A percentile compares a stretch with the other conserved stretches of the same genome.
phyloP scores from a whole-genome alignment of 2,888 invertebrate species.

The Himalopsyche kuldschensis region DNA sequence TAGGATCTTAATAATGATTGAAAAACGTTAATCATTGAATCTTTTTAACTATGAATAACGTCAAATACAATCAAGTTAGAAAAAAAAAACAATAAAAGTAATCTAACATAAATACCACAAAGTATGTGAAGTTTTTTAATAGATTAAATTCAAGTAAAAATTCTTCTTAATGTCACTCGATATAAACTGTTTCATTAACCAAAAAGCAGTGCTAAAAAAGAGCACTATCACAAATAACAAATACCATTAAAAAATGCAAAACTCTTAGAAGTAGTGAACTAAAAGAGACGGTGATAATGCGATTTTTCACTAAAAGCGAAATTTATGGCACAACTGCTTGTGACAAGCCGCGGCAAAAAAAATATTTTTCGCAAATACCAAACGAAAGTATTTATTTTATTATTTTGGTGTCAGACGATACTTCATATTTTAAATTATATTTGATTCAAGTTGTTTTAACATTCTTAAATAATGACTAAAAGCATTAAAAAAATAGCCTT shows the following conservation, averaged over 20 bases:
- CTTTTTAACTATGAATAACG: no score
- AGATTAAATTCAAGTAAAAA: no score
- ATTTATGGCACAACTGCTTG: background rate
- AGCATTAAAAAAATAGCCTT: no score
- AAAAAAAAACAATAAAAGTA: no score
- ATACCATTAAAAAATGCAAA: background rate
- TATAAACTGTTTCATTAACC: background rate
- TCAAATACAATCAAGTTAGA: no score
- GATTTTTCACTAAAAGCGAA: background rate
- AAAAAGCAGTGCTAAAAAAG: background rate
- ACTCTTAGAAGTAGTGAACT: background rate
- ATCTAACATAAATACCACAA: background rate
- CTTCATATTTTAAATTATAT: no score
- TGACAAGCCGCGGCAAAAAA: background rate
- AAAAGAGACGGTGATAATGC: background rate
- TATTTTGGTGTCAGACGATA: background rate
- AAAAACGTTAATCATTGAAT: no score
- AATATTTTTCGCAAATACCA: background rate
- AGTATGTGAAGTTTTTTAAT: background rate
- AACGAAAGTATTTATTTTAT: background rate
- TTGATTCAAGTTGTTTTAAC: no score
- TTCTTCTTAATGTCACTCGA: background rate
- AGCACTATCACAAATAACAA: background rate
- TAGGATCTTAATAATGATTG: no score
- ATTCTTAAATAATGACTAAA: no score